Percentiles rank a stretch among this genome's conserved stretches.
phyloP scores from a whole-genome alignment of 2,113 vertebrate genomes.

The Scomber colias region DNA sequence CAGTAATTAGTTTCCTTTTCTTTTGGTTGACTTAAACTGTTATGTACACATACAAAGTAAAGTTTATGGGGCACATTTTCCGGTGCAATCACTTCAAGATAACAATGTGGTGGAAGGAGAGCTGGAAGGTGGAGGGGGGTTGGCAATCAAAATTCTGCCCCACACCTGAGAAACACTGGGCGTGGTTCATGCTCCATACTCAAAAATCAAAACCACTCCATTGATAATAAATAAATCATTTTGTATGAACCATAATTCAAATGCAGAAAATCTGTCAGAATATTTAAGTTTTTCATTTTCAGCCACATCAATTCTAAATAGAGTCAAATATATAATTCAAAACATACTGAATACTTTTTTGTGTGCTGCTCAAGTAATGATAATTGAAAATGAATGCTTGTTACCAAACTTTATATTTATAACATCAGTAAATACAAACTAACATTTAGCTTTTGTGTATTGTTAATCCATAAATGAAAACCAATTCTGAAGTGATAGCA shows the following conservation, averaged over 20 bases:
- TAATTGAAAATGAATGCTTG: no score
- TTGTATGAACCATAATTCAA: background rate
- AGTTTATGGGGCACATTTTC: constrained; percentile 22
- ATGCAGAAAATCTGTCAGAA: background rate
- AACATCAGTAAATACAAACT: no score
- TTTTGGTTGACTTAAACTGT: constrained; percentile 22
- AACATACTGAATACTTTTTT: background rate
- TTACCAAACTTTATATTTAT: background rate
- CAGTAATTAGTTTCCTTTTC: constrained; percentile 31
- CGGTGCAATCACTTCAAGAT: constrained; percentile 61
- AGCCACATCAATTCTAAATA: background rate
- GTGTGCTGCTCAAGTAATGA: background rate
- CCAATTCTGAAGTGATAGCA: background rate
- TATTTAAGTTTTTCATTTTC: background rate
- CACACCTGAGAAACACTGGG: background rate
- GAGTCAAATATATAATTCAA: background rate
- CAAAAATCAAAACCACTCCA: constrained; percentile 19
- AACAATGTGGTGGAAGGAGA: constrained; percentile 17
- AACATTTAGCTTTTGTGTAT: background rate
- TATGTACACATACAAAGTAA: constrained; percentile 35
- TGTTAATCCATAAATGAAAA: background rate
- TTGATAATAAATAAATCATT: background rate
- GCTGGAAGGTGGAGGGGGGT: background rate
- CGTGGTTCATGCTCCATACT: background rate
- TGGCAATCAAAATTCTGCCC: constrained; percentile 37